Percentiles rank a stretch among this genome's conserved stretches.
phyloP scores from a whole-genome alignment of 2,888 invertebrate species.

The Tenthredo notha region DNA sequence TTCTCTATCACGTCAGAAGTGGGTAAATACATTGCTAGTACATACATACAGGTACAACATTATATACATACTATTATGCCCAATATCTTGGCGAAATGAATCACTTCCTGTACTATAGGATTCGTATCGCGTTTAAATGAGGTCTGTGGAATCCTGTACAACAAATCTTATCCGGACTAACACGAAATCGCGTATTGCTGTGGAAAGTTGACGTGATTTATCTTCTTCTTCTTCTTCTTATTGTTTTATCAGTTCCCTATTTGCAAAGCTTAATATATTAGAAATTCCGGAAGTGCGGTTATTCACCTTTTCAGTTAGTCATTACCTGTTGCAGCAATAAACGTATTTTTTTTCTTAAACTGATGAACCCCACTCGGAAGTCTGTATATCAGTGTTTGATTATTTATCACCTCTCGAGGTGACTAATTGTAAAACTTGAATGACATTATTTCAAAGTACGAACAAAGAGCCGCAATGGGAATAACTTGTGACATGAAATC shows the following conservation, averaged over 20 bases:
- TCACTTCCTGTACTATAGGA: slow-evolving; percentile 16
- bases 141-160: slow-evolving; percentile 46
- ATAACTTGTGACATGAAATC: slow-evolving; percentile 24
- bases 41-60: background rate
- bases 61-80: no score
- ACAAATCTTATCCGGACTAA: slow-evolving; percentile 42
- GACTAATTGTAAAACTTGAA: background rate
- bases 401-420: background rate
- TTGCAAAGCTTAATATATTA: background rate
- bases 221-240: background rate
- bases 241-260: background rate
- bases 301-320: background rate
- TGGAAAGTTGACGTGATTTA: background rate
- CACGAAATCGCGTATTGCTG: background rate
- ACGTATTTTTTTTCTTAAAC: background rate
- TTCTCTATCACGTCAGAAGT: slow-evolving; percentile 8
- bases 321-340: background rate
- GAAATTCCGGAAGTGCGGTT: slow-evolving; percentile 14
- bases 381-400: background rate
- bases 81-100: slow-evolving; percentile 29
- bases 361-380: slow-evolving; percentile 1
- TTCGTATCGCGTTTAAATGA: slow-evolving; percentile 33
- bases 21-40: background rate
- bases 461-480: background rate
- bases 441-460: slow-evolving; percentile 7